Conservation (phyloP, 2,113 vertebrate species). For the Gracilinanus agilis region DNA sequence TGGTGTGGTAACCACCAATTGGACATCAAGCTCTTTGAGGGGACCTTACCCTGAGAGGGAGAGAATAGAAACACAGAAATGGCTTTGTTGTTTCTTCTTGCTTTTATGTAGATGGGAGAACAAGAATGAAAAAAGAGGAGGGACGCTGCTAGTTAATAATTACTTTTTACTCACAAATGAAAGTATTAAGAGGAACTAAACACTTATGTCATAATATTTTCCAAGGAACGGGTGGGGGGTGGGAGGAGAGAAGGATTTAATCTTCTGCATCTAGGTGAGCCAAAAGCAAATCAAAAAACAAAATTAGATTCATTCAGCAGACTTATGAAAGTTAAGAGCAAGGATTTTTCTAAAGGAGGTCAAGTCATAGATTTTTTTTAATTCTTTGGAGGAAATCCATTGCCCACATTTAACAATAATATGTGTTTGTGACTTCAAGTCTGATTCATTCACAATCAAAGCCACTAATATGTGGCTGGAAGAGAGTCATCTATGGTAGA, state of each 20-base stretch:
- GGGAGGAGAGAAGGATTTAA: background rate
- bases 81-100: constrained; percentile 38
- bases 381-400: constrained; percentile 21
- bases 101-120: constrained; percentile 45
- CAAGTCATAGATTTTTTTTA: background rate
- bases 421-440: constrained; percentile 9
- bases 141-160: constrained; percentile 55
- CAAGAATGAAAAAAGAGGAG: background rate
- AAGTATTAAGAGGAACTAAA: constrained; percentile 59
- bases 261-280: constrained; percentile 2
- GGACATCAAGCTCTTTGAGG: constrained; percentile 66
- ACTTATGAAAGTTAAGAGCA: constrained; percentile 38
- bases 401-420: constrained; percentile 36
- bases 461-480: constrained; percentile 14
- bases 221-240: constrained; percentile 29
- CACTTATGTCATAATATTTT: constrained; percentile 51
- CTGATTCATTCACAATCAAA: constrained; percentile 47
- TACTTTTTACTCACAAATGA: constrained; percentile 45
- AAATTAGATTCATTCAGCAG: constrained; percentile 24
- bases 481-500: constrained; percentile 3
- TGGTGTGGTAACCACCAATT: constrained; percentile 59
- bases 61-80: constrained; percentile 66
- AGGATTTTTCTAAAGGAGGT: constrained; percentile 35
- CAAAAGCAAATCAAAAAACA: constrained; percentile 54
- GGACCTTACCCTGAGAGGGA: constrained; percentile 54